A percentile compares a stretch with the other conserved stretches of the same genome.
phyloP scores from a whole-genome alignment of 2,113 vertebrate species.

The Colius striatus region DNA sequence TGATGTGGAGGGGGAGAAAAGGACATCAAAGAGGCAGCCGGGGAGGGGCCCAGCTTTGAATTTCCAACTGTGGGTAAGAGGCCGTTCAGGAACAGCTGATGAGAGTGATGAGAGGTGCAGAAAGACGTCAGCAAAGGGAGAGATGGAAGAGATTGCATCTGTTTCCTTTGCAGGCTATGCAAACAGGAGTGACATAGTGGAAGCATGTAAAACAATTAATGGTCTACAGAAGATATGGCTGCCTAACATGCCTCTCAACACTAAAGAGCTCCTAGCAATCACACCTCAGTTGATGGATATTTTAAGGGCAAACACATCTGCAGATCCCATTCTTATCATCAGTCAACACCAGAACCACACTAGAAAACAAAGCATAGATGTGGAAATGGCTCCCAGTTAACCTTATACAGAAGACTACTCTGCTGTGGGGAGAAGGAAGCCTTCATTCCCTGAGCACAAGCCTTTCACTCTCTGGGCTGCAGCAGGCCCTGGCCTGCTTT shows the following conservation, averaged over 20 bases:
- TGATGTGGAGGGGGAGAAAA: background rate
- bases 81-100: conserved; percentile 42
- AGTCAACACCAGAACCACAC: background rate
- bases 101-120: background rate
- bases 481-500: conserved; percentile 20
- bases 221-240: background rate
- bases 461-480: background rate
- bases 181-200: conserved; percentile 22
- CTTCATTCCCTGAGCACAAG: background rate
- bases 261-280: background rate
- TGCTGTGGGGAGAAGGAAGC: background rate
- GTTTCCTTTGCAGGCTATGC: conserved; percentile 26
- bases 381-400: background rate
- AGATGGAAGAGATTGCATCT: conserved; percentile 27
- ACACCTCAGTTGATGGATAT: background rate
- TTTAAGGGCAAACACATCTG: background rate
- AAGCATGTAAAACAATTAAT: background rate
- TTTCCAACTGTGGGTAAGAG: conserved; percentile 38
- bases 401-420: background rate
- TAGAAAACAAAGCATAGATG: background rate
- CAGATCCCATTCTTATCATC: background rate
- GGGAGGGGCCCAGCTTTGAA: conserved; percentile 24
- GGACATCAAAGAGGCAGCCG: conserved; percentile 11
- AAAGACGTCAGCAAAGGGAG: background rate
- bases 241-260: background rate